These are phyloP conservation scores for Harpegnathos saltator DNA, from an alignment of 1,140 invertebrate species.

Conservation along the genomic window DNA sequence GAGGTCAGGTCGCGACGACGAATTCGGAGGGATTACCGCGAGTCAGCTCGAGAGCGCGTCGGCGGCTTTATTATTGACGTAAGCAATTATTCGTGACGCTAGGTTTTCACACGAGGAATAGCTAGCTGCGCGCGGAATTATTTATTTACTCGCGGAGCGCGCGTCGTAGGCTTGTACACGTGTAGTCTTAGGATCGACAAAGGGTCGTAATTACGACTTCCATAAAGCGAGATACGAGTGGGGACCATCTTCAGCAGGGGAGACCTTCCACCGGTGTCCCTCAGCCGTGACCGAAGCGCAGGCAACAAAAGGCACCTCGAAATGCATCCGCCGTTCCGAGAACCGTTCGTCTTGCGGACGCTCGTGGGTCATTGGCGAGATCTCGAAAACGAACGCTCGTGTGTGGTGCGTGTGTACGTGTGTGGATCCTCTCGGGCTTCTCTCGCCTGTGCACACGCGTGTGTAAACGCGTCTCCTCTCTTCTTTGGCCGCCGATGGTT, in stretches of 20 bases:
- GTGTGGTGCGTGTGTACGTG: conserved; percentile 10
- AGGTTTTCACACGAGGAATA: too few species aligned
- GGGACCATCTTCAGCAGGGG: not conserved
- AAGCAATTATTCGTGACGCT: too few species aligned
- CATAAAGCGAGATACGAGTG: conserved; percentile 11
- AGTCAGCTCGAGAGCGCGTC: too few species aligned
- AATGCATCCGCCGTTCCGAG: conserved; percentile 71
- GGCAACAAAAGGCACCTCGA: conserved; percentile 68
- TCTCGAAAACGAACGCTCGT: conserved; percentile 63
- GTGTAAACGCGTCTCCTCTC: conserved; percentile 13
- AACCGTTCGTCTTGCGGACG: conserved; percentile 65
- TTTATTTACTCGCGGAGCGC: too few species aligned
- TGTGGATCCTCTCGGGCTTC: conserved; percentile 1
- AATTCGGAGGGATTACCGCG: too few species aligned
- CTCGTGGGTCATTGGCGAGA: conserved; percentile 58
- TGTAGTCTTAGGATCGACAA: conserved; percentile 8
- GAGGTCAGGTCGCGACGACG: too few species aligned
- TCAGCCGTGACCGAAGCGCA: conserved; percentile 27
- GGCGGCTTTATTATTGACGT: too few species aligned
- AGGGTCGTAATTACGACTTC: not conserved
- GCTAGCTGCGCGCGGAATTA: too few species aligned
- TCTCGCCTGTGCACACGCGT: not conserved
- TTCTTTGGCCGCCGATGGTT: conserved; percentile 29
- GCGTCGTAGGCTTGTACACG: not conserved
- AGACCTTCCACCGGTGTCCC: conserved; percentile 6